Percentiles rank a stretch among this genome's conserved stretches.
Evolutionary conservation across 2,797 vertebrate species (phyloP).

Genomic region (Sardinella longiceps): DNA sequence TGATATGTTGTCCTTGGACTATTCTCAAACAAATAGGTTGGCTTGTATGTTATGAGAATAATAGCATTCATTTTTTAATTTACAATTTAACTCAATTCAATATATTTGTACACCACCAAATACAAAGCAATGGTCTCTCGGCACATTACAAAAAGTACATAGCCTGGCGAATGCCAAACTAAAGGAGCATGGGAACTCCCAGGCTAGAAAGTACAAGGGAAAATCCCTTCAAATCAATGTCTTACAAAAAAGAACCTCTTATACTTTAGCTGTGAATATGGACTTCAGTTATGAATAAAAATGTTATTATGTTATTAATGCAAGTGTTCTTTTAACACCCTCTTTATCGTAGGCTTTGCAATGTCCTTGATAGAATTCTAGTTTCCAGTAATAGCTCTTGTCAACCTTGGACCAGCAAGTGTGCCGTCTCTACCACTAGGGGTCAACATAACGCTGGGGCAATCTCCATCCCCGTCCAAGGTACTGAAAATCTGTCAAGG

Average conservation of each 20-base stretch:
- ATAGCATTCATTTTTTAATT: too few relatives aligned
- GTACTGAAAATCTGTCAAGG: slow-evolving; percentile 45
- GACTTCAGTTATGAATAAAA: background rate
- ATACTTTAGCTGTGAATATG: background rate
- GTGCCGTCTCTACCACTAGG: slow-evolving; percentile 31
- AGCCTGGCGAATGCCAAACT: too few relatives aligned
- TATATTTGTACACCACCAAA: too few relatives aligned
- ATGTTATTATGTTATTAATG: background rate
- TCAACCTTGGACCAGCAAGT: background rate
- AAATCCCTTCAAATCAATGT: too few relatives aligned
- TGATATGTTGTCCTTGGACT: too few relatives aligned
- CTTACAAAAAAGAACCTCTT: background rate
- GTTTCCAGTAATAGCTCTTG: background rate
- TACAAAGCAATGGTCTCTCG: too few relatives aligned
- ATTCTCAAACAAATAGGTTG: too few relatives aligned
- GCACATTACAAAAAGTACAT: too few relatives aligned
- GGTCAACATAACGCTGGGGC: slow-evolving; percentile 21
- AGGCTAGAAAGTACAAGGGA: too few relatives aligned
- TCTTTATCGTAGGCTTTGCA: background rate
- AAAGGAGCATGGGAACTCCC: too few relatives aligned
- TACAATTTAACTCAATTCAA: too few relatives aligned
- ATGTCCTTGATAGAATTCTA: slow-evolving; percentile 26
- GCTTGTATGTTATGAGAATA: too few relatives aligned
- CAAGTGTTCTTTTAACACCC: background rate
- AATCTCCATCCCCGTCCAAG: slow-evolving; percentile 46